These are phyloP conservation scores for Ellobius talpinus DNA, from an alignment of 2,113 vertebrate species.

Conservation along the genomic window DNA sequence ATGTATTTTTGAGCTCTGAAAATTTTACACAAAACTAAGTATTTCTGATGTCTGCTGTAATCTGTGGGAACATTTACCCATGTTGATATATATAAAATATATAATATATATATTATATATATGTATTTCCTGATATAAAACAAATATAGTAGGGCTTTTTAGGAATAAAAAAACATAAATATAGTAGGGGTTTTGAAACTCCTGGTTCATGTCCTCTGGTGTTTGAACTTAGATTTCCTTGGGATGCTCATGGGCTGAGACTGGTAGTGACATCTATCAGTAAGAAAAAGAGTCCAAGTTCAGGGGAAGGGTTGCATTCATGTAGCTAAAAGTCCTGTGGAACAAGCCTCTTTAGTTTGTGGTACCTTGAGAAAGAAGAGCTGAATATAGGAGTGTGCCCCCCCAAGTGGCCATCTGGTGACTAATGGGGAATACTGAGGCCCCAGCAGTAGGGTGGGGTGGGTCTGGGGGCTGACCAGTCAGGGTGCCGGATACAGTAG, in stretches of 20 bases:
- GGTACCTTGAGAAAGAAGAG: background rate
- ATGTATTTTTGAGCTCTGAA: constrained; percentile 41
- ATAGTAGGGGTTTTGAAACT: background rate
- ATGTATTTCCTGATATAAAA: background rate
- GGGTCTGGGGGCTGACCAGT: background rate
- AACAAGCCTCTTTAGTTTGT: background rate
- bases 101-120: too few relatives aligned
- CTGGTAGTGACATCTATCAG: background rate
- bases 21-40: constrained; percentile 41
- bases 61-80: background rate
- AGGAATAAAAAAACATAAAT: background rate
- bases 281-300: background rate
- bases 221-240: background rate
- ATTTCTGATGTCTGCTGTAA: background rate
- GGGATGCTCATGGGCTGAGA: background rate
- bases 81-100: too few relatives aligned
- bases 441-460: background rate
- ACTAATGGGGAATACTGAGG: background rate
- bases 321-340: background rate
- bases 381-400: too few relatives aligned
- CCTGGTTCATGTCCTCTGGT: background rate
- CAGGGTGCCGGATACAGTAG: background rate
- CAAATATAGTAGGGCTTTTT: background rate
- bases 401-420: background rate
- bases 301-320: background rate